Conservation (phyloP, 1,140 invertebrate species). For the Hycleus cichorii region DNA sequence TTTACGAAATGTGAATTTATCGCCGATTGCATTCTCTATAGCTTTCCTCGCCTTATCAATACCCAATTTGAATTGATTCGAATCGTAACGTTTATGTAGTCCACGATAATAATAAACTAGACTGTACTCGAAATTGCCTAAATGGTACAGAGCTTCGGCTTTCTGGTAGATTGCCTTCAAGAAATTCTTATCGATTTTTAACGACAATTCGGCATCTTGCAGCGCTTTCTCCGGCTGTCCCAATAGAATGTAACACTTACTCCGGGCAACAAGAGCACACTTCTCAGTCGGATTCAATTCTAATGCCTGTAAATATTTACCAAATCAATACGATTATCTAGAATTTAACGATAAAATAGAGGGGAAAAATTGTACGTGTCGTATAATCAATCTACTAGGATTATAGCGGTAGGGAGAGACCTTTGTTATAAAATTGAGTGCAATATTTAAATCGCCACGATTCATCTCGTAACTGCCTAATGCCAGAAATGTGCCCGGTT, state of each 20-base stretch:
- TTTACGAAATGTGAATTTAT: conserved; percentile 3
- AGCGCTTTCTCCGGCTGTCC: conserved; percentile 78
- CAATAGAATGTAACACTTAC: conserved; percentile 82
- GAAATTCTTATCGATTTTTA: conserved; percentile 67
- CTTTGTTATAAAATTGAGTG: conserved; percentile 72
- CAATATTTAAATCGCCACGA: conserved; percentile 59
- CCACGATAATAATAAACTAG: conserved; percentile 87
- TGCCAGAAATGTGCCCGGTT: conserved; percentile 64
- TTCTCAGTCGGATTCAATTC: conserved; percentile 79
- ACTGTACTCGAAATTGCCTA: conserved; percentile 89
- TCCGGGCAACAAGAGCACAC: conserved; percentile 77
- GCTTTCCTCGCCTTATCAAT: conserved; percentile 92
- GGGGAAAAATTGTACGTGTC: not conserved
- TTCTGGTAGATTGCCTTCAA: conserved; percentile 85
- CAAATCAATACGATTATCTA: conserved; percentile 6
- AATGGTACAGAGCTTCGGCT: conserved; percentile 85
- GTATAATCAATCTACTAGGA: not conserved
- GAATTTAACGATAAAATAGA: not conserved
- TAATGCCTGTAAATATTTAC: conserved; percentile 60
- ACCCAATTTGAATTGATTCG: conserved; percentile 79
- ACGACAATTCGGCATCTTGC: conserved; percentile 73
- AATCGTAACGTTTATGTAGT: conserved; percentile 73
- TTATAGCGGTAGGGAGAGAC: conserved; percentile 41
- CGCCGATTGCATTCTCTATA: conserved; percentile 84
- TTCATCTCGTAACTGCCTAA: conserved; percentile 67